Conservation (phyloP, 2,797 vertebrate genomes). For the Mycteria americana region DNA sequence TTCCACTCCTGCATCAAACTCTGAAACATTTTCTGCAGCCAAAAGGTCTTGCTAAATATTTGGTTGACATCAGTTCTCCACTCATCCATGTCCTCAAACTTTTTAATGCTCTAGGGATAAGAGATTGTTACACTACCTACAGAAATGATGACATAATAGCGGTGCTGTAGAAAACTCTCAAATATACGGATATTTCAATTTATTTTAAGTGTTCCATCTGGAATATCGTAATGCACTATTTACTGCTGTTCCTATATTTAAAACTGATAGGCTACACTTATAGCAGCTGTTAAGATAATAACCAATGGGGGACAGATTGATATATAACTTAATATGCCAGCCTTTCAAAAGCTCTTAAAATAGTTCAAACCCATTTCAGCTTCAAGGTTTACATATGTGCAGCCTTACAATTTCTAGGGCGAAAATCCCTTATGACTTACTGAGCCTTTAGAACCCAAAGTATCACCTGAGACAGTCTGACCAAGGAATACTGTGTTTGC, state of each 20-base stretch:
- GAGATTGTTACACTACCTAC: background rate
- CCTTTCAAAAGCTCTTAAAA: conserved; percentile 32
- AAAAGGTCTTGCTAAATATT: background rate
- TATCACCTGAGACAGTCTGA: background rate
- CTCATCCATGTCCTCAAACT: background rate
- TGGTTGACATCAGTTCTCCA: background rate
- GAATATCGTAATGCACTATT: conserved; percentile 44
- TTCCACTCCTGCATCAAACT: background rate
- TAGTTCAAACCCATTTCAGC: background rate
- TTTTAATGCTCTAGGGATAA: background rate
- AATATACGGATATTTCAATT: conserved; percentile 26
- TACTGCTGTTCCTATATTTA: conserved; percentile 46
- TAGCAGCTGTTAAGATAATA: conserved; percentile 43
- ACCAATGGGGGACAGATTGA: conserved; percentile 32
- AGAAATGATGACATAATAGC: conserved; percentile 10
- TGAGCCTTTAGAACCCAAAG: background rate
- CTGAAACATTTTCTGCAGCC: background rate
- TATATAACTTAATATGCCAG: conserved; percentile 4
- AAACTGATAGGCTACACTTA: conserved; percentile 54
- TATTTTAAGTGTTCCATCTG: conserved; percentile 57
- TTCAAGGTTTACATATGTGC: background rate
- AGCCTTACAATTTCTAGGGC: background rate
- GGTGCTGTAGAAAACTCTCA: background rate
- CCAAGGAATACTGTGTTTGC: background rate
- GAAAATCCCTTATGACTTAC: background rate